Conservation (phyloP, 2,113 vertebrate genomes). For the Loxodonta africana region DNA sequence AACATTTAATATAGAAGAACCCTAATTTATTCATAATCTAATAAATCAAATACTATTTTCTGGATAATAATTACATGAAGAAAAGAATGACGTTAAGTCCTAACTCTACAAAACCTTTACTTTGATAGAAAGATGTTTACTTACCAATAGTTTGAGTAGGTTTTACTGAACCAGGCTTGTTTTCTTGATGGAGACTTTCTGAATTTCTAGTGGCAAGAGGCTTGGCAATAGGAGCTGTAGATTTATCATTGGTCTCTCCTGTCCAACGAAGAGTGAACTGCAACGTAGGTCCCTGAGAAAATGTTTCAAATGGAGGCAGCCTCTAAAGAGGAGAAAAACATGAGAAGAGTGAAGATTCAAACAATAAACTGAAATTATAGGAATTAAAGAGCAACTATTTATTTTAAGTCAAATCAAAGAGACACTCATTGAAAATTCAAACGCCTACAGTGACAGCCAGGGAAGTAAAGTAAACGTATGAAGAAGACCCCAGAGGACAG, state of each 20-base stretch:
- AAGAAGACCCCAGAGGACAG: neutral
- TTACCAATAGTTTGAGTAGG: slow-evolving; percentile 95
- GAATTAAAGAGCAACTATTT: neutral
- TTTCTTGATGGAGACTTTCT: slow-evolving; percentile 95
- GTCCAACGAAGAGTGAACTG: slow-evolving; percentile 99
- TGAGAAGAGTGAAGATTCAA: neutral
- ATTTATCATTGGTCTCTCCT: slow-evolving; percentile 95
- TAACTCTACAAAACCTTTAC: slow-evolving; percentile 49
- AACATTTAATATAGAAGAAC: neutral
- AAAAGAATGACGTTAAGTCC: neutral
- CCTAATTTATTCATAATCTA: slow-evolving; percentile 4
- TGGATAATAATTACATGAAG: neutral
- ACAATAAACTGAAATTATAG: neutral
- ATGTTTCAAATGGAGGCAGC: slow-evolving; percentile 98
- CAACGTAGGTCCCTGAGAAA: slow-evolving; percentile 99
- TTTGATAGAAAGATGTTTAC: slow-evolving; percentile 66
- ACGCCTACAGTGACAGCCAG: neutral
- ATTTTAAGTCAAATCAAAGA: slow-evolving; percentile 41
- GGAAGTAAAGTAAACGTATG: neutral
- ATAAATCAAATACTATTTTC: slow-evolving; percentile 34
- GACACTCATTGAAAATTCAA: neutral
- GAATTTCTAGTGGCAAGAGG: slow-evolving; percentile 98
- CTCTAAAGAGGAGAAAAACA: slow-evolving; percentile 88
- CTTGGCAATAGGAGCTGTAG: slow-evolving; percentile 96
- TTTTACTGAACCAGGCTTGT: slow-evolving; percentile 94